Evolutionary conservation across 2,888 invertebrate species (phyloP).

Genomic region (Icerya purchasi): DNA sequence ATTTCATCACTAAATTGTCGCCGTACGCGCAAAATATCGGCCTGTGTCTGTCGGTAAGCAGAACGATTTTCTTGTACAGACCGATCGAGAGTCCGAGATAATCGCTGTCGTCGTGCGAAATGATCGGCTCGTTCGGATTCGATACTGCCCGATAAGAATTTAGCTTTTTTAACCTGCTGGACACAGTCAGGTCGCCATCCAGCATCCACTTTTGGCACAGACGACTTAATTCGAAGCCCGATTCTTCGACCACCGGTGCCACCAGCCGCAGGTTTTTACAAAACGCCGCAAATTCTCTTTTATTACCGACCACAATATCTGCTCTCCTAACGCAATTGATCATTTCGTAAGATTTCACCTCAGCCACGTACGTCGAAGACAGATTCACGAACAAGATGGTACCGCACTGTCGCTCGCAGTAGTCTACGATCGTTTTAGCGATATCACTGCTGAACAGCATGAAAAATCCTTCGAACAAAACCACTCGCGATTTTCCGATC

Average conservation of each 20-base stretch:
- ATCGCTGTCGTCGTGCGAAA: no score
- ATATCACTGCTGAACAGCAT: conserved; percentile 29
- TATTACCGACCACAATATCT: conserved; percentile 35
- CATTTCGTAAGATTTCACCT: conserved; percentile 25
- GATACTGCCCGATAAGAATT: no score
- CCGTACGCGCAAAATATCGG: conserved; percentile 29
- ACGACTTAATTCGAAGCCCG: no score
- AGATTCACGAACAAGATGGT: conserved; percentile 32
- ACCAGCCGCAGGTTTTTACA: conserved; percentile 17
- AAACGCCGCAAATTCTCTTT: conserved; percentile 30
- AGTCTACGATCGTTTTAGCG: conserved; percentile 27
- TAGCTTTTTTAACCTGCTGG: no score
- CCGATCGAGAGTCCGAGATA: conserved; percentile 13
- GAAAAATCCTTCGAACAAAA: conserved; percentile 38
- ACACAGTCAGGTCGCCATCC: no score
- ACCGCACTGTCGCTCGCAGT: conserved; percentile 24
- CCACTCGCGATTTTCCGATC: not conserved
- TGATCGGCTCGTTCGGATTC: no score
- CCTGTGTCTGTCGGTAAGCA: conserved; percentile 39
- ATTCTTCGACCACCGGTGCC: conserved; percentile 3
- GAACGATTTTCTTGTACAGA: conserved; percentile 29
- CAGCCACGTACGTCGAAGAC: conserved; percentile 32
- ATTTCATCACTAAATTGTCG: conserved; percentile 18
- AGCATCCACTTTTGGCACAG: no score
- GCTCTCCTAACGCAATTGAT: conserved; percentile 27